Percentiles rank a stretch among this genome's conserved stretches.
These are phyloP conservation scores for Macrosoma leucophasiata DNA, from an alignment of 2,888 invertebrate species.

Conservation along the genomic window DNA sequence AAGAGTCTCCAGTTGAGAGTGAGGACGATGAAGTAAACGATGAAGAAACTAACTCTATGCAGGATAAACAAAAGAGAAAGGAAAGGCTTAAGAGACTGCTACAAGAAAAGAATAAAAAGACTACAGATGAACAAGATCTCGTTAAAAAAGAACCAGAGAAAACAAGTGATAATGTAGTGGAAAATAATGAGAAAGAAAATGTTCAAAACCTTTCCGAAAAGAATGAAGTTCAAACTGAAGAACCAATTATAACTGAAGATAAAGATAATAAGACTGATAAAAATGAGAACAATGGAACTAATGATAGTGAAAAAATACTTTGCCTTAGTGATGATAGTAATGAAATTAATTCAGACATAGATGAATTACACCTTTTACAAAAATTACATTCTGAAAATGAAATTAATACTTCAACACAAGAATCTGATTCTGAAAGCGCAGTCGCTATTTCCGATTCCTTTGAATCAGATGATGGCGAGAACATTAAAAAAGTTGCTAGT, in stretches of 20 bases:
- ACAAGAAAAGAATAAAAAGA: constrained; percentile 46
- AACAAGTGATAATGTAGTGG: constrained; percentile 5
- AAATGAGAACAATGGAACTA: constrained; percentile 1
- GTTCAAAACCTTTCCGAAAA: constrained; percentile 3
- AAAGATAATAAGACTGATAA: constrained; percentile 1
- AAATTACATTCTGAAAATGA: constrained; percentile 52
- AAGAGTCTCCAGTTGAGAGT: constrained; percentile 60
- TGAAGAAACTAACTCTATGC: constrained; percentile 37
- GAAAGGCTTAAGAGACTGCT: constrained; percentile 48
- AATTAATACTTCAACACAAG: constrained; percentile 37
- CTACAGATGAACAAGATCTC: constrained; percentile 15
- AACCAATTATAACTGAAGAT: not conserved
- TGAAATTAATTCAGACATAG: constrained; percentile 49
- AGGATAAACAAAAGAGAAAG: constrained; percentile 52
- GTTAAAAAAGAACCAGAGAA: constrained; percentile 11
- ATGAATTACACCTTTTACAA: constrained; percentile 56
- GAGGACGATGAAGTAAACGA: constrained; percentile 54
- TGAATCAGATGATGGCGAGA: constrained; percentile 37
- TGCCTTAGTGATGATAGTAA: constrained; percentile 9
- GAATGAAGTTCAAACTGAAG: constrained; percentile 1
- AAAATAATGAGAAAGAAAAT: constrained; percentile 19
- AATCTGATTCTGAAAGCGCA: constrained; percentile 47
- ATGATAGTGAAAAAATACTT: constrained; percentile 2
- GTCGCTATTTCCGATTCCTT: constrained; percentile 55
- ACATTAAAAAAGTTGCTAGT: constrained; percentile 27